phyloP scores from a whole-genome alignment of 2,888 invertebrate species.

The Tricholauxania praeusta region DNA sequence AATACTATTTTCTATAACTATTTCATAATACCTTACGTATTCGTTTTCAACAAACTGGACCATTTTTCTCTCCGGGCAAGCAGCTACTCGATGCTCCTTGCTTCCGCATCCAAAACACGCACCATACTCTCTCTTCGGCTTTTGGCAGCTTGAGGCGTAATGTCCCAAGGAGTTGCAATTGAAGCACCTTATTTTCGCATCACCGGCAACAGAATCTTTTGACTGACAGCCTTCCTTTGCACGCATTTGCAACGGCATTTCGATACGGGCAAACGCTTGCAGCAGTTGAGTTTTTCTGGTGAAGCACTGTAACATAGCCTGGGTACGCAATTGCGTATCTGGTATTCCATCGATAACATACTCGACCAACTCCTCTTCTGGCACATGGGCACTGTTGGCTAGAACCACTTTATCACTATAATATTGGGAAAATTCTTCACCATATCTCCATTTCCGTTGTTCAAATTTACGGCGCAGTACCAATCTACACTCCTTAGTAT shows the following conservation, averaged over 20 bases:
- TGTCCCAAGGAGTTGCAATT: conserved; percentile 36
- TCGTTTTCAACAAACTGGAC: too few relatives aligned
- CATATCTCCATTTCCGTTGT: conserved; percentile 36
- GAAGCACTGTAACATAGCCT: conserved; percentile 41
- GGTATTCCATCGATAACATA: conserved; percentile 44
- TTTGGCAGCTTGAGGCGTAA: conserved; percentile 34
- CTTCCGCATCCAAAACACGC: conserved; percentile 35
- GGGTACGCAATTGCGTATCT: conserved; percentile 30
- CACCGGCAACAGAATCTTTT: not conserved
- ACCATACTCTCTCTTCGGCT: conserved; percentile 25
- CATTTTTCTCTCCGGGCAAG: conserved; percentile 24
- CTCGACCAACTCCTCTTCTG: conserved; percentile 40
- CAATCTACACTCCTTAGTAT: conserved; percentile 28
- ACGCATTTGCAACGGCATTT: not conserved
- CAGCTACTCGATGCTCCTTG: conserved; percentile 11
- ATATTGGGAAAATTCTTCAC: conserved; percentile 35
- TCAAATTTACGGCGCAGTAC: conserved; percentile 39
- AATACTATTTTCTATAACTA: too few relatives aligned
- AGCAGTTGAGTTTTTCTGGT: conserved; percentile 28
- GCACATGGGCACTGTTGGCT: conserved; percentile 32
- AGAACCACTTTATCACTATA: conserved; percentile 40
- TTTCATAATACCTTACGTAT: too few relatives aligned
- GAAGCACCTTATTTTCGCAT: conserved; percentile 16
- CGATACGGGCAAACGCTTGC: conserved; percentile 37
- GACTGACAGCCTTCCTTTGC: not conserved